These are phyloP conservation scores for Apotomis betuletana DNA, from an alignment of 2,888 invertebrate genomes.

Conservation along the genomic window DNA sequence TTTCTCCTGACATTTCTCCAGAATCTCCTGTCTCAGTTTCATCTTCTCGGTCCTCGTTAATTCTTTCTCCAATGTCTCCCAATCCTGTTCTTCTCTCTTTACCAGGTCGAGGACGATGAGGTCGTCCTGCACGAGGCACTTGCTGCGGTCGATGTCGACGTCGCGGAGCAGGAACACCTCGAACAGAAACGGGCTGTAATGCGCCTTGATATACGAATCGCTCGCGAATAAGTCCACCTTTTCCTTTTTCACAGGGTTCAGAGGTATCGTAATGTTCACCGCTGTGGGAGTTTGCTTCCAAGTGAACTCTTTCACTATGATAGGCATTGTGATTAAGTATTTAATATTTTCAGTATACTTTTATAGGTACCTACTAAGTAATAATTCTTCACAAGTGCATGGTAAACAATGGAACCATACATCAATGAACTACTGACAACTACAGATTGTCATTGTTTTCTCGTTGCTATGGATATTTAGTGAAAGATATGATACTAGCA, in stretches of 20 bases:
- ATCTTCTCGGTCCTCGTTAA: slow-evolving; percentile 83
- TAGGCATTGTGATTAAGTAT: slow-evolving; percentile 83
- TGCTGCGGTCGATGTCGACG: slow-evolving; percentile 85
- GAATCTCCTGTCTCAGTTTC: slow-evolving; percentile 81
- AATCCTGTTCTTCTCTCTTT: slow-evolving; percentile 82
- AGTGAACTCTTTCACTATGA: slow-evolving; percentile 88
- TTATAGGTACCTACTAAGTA: not conserved
- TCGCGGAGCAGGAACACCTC: slow-evolving; percentile 87
- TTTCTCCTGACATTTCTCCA: slow-evolving; percentile 82
- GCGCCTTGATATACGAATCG: slow-evolving; percentile 88
- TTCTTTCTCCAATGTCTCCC: slow-evolving; percentile 83
- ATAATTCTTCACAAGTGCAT: not conserved
- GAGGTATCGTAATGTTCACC: slow-evolving; percentile 86
- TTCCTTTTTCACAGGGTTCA: slow-evolving; percentile 84
- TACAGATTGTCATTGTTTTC: slow-evolving; percentile 2
- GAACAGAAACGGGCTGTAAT: slow-evolving; percentile 88
- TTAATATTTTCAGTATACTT: not conserved
- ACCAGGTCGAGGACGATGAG: slow-evolving; percentile 86
- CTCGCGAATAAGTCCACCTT: slow-evolving; percentile 88
- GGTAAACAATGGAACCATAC: no score
- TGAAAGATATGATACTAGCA: slow-evolving; percentile 3
- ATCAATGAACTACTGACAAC: slow-evolving; percentile 2
- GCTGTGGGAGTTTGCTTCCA: slow-evolving; percentile 88
- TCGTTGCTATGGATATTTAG: slow-evolving; percentile 28
- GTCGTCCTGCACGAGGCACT: slow-evolving; percentile 85